Evolutionary conservation across 1,140 invertebrate genomes (phyloP).

Genomic region (Trichogramma pretiosum): DNA sequence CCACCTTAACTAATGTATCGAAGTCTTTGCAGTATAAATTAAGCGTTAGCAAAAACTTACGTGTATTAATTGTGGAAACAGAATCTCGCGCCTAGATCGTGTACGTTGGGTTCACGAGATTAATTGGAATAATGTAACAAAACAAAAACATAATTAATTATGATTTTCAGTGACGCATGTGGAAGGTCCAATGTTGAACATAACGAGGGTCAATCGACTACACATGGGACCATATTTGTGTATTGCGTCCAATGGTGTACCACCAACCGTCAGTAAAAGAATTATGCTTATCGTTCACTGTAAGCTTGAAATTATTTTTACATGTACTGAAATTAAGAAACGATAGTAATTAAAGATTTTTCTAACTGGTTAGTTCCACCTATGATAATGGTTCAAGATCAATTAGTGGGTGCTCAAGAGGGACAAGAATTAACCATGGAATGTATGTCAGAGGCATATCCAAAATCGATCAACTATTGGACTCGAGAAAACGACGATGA

Average conservation of each 20-base stretch:
- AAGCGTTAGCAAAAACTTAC: too few species aligned
- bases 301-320: too few species aligned
- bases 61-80: too few species aligned
- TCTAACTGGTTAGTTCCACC: constrained; percentile 58
- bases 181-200: constrained; percentile 67
- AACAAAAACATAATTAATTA: background rate
- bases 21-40: too few species aligned
- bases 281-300: constrained; percentile 81
- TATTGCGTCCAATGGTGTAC: constrained; percentile 79
- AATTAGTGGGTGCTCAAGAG: constrained; percentile 66
- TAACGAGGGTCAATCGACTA: constrained; percentile 70
- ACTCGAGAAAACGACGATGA: constrained; percentile 66
- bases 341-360: too few species aligned
- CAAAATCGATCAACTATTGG: constrained; percentile 81
- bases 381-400: constrained; percentile 73
- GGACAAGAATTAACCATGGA: constrained; percentile 67
- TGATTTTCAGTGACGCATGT: constrained; percentile 54
- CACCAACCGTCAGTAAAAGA: constrained; percentile 78
- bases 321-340: too few species aligned
- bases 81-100: too few species aligned
- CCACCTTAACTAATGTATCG: background rate
- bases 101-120: too few species aligned
- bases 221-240: constrained; percentile 86
- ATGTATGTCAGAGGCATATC: constrained; percentile 77
- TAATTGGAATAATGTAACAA: too few species aligned